These are phyloP conservation scores for Hypomecis punctinalis DNA, from an alignment of 2,888 invertebrate genomes.

Conservation along the genomic window DNA sequence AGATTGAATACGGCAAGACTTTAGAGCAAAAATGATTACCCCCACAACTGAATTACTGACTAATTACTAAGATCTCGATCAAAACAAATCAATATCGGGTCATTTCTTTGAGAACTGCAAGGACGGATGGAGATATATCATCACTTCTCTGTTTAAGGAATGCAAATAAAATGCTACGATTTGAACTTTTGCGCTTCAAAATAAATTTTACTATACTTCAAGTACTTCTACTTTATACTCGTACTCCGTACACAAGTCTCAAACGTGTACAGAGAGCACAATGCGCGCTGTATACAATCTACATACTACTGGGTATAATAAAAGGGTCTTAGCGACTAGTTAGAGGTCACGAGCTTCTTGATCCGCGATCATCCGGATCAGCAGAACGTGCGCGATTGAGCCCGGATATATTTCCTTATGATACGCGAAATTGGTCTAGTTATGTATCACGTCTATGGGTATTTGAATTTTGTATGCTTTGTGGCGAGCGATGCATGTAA, in stretches of 20 bases:
- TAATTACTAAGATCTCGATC: too few relatives aligned
- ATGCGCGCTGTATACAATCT: slow-evolving; percentile 6
- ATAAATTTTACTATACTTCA: too few relatives aligned
- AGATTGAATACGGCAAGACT: too few relatives aligned
- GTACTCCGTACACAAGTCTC: not conserved
- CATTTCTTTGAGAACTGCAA: too few relatives aligned
- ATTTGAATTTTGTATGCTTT: slow-evolving; percentile 9
- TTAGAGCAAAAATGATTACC: too few relatives aligned
- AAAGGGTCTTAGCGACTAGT: slow-evolving; percentile 40
- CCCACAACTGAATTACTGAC: too few relatives aligned
- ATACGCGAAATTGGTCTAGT: slow-evolving; percentile 16
- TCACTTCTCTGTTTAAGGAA: too few relatives aligned
- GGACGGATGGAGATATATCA: too few relatives aligned
- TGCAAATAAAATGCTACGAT: too few relatives aligned
- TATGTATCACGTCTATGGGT: not conserved
- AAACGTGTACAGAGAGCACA: not conserved
- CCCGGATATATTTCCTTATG: slow-evolving; percentile 31
- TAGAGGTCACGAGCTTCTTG: slow-evolving; percentile 38
- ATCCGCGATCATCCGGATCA: slow-evolving; percentile 43
- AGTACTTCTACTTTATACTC: too few relatives aligned
- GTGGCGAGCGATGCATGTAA: not conserved
- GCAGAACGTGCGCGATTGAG: slow-evolving; percentile 29
- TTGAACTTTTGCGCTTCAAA: too few relatives aligned
- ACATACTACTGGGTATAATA: slow-evolving; percentile 35
- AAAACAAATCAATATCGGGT: too few relatives aligned